phyloP scores from a whole-genome alignment of 2,888 invertebrate species.

The Pollenia labialis region DNA sequence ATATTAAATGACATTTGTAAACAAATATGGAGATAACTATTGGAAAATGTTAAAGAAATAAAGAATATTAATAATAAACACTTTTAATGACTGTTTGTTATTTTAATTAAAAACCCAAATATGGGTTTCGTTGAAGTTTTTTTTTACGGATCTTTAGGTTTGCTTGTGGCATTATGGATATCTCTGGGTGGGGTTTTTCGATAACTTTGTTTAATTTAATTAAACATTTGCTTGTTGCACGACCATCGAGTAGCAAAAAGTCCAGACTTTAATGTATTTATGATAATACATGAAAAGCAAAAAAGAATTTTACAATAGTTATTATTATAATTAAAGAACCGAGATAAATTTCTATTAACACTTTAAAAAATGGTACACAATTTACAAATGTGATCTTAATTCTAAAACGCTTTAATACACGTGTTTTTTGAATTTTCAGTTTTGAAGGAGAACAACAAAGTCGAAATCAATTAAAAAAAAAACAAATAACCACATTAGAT shows the following conservation, averaged over 20 bases:
- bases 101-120: slow-evolving; percentile 50
- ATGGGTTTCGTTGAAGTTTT: slow-evolving; percentile 8
- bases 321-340: too few species aligned
- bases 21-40: slow-evolving; percentile 60
- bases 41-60: slow-evolving; percentile 44
- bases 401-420: not conserved
- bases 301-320: too few species aligned
- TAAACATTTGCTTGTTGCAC: not conserved
- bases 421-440: not conserved
- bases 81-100: slow-evolving; percentile 51
- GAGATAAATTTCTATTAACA: not conserved
- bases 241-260: not conserved
- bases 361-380: slow-evolving; percentile 3
- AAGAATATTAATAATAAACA: slow-evolving; percentile 54
- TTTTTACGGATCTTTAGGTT: slow-evolving; percentile 16
- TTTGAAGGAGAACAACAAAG: slow-evolving; percentile 15
- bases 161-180: not conserved
- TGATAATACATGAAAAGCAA: too few species aligned
- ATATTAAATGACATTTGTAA: slow-evolving; percentile 68
- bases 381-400: slow-evolving; percentile 15
- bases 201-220: slow-evolving; percentile 1
- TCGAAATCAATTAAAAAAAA: slow-evolving; percentile 45
- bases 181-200: slow-evolving; percentile 4
- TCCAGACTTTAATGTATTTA: too few species aligned
- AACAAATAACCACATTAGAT: slow-evolving; percentile 35